Conservation (phyloP, 2,113 vertebrate species). For the Halichoerus grypus region DNA sequence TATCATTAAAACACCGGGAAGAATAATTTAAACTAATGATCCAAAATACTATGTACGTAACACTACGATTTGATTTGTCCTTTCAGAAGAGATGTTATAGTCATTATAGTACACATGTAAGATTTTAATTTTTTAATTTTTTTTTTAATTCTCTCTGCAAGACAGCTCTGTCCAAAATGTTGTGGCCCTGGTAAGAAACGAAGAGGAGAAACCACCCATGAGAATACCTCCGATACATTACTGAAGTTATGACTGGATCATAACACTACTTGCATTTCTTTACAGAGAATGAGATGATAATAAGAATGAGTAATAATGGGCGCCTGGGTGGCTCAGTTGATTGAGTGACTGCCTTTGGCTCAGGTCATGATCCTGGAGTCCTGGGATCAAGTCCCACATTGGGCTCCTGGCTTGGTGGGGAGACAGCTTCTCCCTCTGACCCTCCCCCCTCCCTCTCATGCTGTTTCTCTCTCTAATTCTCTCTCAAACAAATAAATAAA, state of each 20-base stretch:
- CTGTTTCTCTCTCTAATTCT: too few relatives aligned
- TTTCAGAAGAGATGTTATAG: slow-evolving; percentile 3
- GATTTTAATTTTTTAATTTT: background rate
- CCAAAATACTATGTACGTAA: background rate
- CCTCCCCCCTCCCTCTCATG: too few relatives aligned
- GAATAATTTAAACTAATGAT: slow-evolving; percentile 26
- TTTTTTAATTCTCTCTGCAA: background rate
- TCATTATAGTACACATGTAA: background rate
- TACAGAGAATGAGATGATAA: background rate
- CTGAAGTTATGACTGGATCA: background rate
- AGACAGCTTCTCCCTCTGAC: too few relatives aligned
- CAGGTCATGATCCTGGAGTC: too few relatives aligned
- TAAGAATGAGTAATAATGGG: background rate
- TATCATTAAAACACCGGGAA: background rate
- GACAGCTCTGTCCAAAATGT: background rate
- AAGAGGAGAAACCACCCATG: background rate
- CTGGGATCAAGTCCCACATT: too few relatives aligned
- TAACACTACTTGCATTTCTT: background rate
- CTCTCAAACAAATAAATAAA: too few relatives aligned
- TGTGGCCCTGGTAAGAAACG: background rate
- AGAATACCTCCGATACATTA: background rate
- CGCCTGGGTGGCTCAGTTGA: too few relatives aligned
- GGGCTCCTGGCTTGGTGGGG: too few relatives aligned
- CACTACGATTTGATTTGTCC: background rate
- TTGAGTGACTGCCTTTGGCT: too few relatives aligned